Percentiles rank a stretch among this genome's conserved stretches.
These are phyloP conservation scores for Gulo gulo DNA, from an alignment of 2,113 vertebrate species.

Conservation along the genomic window DNA sequence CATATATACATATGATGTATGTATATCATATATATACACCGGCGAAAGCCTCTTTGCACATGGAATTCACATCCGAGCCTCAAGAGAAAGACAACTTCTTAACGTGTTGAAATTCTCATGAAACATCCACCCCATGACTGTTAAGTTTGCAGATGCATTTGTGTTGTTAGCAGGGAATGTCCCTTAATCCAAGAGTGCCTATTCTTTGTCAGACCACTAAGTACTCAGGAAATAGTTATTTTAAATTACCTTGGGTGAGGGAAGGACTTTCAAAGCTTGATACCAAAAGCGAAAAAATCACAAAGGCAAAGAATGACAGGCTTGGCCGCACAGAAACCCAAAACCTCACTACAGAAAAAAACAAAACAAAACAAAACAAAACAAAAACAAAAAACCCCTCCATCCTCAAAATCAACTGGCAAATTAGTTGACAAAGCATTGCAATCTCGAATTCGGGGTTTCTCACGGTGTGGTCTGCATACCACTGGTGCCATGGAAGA, in stretches of 20 bases:
- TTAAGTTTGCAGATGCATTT: conserved; percentile 56
- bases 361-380: background rate
- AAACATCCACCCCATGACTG: conserved; percentile 25
- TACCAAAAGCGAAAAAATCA: conserved; percentile 67
- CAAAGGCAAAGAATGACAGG: conserved; percentile 66
- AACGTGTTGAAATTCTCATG: conserved; percentile 4
- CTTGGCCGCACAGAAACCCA: conserved; percentile 65
- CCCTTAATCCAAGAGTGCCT: conserved; percentile 50
- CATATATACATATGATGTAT: background rate
- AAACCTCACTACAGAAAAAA: conserved; percentile 54
- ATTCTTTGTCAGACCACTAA: conserved; percentile 64
- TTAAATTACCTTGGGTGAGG: conserved; percentile 60
- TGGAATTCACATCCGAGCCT: conserved; percentile 14
- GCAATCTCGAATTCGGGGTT: conserved; percentile 51
- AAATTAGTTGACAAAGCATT: conserved; percentile 68
- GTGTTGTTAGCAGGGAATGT: conserved; percentile 38
- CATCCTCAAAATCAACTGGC: conserved; percentile 62
- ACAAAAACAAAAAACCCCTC: background rate
- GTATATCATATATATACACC: background rate
- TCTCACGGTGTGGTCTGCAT: conserved; percentile 55
- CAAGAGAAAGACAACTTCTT: conserved; percentile 41
- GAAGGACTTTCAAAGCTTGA: conserved; percentile 49
- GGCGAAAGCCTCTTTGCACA: background rate
- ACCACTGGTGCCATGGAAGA: conserved; percentile 4
- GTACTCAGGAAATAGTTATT: conserved; percentile 59